Percentiles rank a stretch among this genome's conserved stretches.
phyloP scores from a whole-genome alignment of 2,888 invertebrate species.

The Drosophila prostipennis region DNA sequence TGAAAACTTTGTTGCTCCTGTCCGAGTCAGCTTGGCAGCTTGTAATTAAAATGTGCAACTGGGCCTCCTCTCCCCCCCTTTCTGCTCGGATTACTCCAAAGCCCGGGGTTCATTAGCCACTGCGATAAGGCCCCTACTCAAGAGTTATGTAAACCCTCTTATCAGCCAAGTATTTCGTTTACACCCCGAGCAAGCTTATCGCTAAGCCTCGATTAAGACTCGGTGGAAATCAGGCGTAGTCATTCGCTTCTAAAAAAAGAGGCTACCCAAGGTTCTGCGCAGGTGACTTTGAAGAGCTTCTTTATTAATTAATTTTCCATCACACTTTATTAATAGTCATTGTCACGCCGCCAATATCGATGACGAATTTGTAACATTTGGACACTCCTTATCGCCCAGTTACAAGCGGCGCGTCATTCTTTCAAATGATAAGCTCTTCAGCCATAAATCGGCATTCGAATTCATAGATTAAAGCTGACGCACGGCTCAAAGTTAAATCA shows the following conservation, averaged over 20 bases:
- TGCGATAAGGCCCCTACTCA: slow-evolving; percentile 33
- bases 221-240: background rate
- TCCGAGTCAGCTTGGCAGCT: slow-evolving; percentile 14
- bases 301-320: slow-evolving; percentile 28
- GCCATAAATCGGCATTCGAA: background rate
- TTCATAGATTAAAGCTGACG: slow-evolving; percentile 37
- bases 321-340: slow-evolving; percentile 18
- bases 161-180: slow-evolving; percentile 26
- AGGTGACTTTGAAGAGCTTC: slow-evolving; percentile 18
- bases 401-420: slow-evolving; percentile 35
- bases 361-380: slow-evolving; percentile 19
- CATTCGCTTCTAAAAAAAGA: background rate
- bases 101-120: slow-evolving; percentile 43
- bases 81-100: background rate
- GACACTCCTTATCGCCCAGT: slow-evolving; percentile 29
- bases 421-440: slow-evolving; percentile 13
- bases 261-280: background rate
- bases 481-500: slow-evolving; percentile 27
- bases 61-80: background rate
- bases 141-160: slow-evolving; percentile 30
- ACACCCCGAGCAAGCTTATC: slow-evolving; percentile 25
- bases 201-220: slow-evolving; percentile 9
- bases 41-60: slow-evolving; percentile 50
- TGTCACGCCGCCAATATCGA: background rate
- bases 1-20: slow-evolving; percentile 33